Evolutionary conservation across 2,797 vertebrate species (phyloP).

Genomic region (Acropternis orthonyx): DNA sequence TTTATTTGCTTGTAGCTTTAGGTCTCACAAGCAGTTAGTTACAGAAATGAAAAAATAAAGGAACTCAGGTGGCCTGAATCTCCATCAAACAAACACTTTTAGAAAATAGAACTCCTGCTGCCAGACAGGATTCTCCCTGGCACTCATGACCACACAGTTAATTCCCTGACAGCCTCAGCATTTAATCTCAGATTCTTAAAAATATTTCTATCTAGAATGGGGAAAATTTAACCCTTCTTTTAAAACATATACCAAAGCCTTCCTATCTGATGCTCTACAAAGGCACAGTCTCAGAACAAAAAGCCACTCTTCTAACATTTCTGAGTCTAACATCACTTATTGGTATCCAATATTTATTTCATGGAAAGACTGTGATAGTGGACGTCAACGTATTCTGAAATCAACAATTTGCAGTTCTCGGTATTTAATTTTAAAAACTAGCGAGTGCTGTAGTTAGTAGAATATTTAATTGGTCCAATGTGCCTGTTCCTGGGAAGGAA

Average conservation of each 20-base stretch:
- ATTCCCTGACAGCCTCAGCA: not conserved
- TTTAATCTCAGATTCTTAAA: not conserved
- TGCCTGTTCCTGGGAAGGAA: not conserved
- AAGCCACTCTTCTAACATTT: not conserved
- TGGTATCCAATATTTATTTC: not conserved
- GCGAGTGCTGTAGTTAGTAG: not conserved
- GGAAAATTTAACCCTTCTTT: not conserved
- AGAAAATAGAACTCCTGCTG: not conserved
- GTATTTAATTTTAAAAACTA: not conserved
- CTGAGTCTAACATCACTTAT: not conserved
- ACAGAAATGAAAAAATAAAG: not conserved
- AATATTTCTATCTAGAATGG: not conserved
- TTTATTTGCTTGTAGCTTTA: not conserved
- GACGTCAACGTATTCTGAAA: not conserved
- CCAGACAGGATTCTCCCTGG: not conserved
- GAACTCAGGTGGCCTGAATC: not conserved
- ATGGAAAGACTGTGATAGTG: not conserved
- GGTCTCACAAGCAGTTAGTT: not conserved
- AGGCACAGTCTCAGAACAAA: not conserved
- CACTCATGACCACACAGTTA: not conserved
- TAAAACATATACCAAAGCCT: not conserved
- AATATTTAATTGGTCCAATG: not conserved
- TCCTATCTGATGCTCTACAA: not conserved
- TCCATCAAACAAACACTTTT: not conserved
- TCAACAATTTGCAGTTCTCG: not conserved